Evolutionary conservation across 1,140 invertebrate genomes (phyloP).

Genomic region (Drosophila mojavensis): DNA sequence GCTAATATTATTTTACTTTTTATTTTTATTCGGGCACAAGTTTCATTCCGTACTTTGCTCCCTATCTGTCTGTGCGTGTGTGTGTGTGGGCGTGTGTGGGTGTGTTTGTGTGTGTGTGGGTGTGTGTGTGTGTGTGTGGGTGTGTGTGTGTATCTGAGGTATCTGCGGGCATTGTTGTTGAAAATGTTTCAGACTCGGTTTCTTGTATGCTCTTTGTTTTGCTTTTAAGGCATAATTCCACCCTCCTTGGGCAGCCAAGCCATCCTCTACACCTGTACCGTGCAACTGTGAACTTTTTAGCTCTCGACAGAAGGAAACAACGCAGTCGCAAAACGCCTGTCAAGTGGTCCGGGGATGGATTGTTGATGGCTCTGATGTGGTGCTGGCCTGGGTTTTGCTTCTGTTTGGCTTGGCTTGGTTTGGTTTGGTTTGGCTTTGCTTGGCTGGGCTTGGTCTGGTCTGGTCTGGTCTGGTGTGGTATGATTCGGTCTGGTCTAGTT

Average conservation of each 20-base stretch:
- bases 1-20: conserved; percentile 1
- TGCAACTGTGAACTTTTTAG: conserved; percentile 18
- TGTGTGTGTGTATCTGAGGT: no score
- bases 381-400: not conserved
- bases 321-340: conserved; percentile 4
- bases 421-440: not conserved
- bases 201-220: conserved; percentile 22
- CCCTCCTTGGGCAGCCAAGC: not conserved
- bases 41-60: conserved; percentile 5
- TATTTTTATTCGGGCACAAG: not conserved
- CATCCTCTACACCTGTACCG: conserved; percentile 1
- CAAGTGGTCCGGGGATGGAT: conserved; percentile 23
- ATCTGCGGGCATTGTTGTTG: not conserved
- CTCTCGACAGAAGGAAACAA: conserved; percentile 15
- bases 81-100: no score
- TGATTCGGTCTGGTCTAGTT: conserved; percentile 30
- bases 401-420: not conserved
- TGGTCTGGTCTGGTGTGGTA: conserved; percentile 15
- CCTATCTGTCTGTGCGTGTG: no score
- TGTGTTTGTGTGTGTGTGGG: no score
- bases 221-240: conserved; percentile 25
- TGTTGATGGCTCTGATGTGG: conserved; percentile 22
- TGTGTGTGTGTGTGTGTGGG: no score
- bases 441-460: not conserved
- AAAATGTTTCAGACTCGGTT: not conserved